Base-by-base conservation (phyloP, 2,888 invertebrate species). In the Ditula angustiorana region DNA sequence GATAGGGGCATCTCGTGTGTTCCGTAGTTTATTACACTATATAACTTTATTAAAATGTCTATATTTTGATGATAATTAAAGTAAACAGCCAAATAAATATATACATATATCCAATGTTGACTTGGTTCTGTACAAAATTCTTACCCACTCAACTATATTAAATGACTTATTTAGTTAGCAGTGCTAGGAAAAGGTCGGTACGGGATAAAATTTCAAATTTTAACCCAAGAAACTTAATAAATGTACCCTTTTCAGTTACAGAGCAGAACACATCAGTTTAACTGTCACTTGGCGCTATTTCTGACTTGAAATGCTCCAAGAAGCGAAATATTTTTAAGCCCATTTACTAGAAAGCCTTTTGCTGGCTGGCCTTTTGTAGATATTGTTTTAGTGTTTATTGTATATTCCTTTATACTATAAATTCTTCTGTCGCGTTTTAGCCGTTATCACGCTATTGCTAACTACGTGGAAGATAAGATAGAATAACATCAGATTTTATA, bases 271-370 rank as follows among this genome's bases (percentile, higher is more conserved):
- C 89, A 90, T 87, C 88, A 87, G 85, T 89, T 87, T 76, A 81
- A 77, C 85, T 89, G 90, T 88, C 89, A 88, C 89, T 89, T 86
- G 84, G 80, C 80, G 84, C 85, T 85, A 85, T 86, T 85, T 78
- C 87, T 83, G 87, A 82, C 86, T 85, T 78, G 85, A 86, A 88
- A 88, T 89, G 86, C 86, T 90, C 87, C 82, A 78, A 81, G 85
- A 88, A 89, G 88, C 90, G 88, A 85, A 90, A 89, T 88, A 90
- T 90, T 90, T 90, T 90, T 87, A 86, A 86, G 81, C 80, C 86
- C 83, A 90, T 90, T 90, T 86, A 82, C 83, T 85, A 85, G 88
- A 90, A 84, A 90, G 88, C 86, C 85, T 86, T 86, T 76, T 72
- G 75, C 81, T 74, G 77, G 76, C 19, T 74, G 72, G 77, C 23